These are phyloP conservation scores for Paratrypauchen microcephalus DNA, from an alignment of 2,797 vertebrate genomes.

Conservation along the genomic window DNA sequence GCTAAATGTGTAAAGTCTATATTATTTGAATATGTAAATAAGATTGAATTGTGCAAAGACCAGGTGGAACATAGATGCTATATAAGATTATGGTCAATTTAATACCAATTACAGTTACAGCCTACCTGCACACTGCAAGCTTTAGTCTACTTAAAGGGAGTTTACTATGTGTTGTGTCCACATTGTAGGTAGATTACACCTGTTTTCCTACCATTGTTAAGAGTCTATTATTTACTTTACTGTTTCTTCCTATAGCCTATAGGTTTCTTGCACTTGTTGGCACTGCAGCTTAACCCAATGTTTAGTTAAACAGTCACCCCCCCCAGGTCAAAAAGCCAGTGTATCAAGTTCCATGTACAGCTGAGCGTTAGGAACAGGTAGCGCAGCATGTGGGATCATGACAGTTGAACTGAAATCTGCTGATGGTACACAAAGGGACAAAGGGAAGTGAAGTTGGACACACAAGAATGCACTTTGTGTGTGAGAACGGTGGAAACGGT, in stretches of 20 bases:
- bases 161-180: not conserved
- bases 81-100: not conserved
- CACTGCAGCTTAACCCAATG: not conserved
- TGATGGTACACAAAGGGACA: slow-evolving; percentile 14
- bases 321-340: slow-evolving; percentile 11
- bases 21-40: not conserved
- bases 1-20: not conserved
- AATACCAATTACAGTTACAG: too few relatives aligned
- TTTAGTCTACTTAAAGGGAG: too few relatives aligned
- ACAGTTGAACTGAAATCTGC: slow-evolving; percentile 27
- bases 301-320: not conserved
- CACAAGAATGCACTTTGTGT: not conserved
- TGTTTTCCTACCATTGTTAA: not conserved
- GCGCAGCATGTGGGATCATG: slow-evolving; percentile 29
- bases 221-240: not conserved
- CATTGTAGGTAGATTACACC: not conserved
- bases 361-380: slow-evolving; percentile 57
- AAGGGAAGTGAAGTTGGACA: not conserved
- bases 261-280: not conserved
- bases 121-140: not conserved
- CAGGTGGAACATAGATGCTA: too few relatives aligned
- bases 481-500: slow-evolving; percentile 3
- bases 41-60: not conserved
- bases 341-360: slow-evolving; percentile 52
- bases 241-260: not conserved